phyloP scores from a whole-genome alignment of 2,888 invertebrate genomes.

The Tryphoninae sp. region DNA sequence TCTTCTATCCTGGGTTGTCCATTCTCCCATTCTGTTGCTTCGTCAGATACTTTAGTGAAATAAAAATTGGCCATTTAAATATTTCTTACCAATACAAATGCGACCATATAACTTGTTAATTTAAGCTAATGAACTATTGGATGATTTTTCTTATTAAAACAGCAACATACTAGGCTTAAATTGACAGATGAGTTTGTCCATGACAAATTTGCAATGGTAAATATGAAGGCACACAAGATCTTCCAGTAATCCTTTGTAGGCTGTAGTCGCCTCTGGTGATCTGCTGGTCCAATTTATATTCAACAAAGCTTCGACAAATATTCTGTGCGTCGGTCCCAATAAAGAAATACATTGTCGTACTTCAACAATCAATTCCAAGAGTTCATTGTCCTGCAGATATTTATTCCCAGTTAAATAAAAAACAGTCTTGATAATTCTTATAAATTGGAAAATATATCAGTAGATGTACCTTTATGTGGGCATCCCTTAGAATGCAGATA shows the following conservation, averaged over 20 bases:
- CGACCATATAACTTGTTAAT: conserved; percentile 12
- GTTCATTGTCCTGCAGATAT: conserved; percentile 83
- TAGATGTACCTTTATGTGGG: conserved; percentile 79
- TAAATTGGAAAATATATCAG: conserved; percentile 22
- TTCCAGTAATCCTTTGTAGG: conserved; percentile 85
- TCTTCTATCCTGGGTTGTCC: conserved; percentile 84
- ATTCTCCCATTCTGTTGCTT: conserved; percentile 84
- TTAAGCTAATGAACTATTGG: not conserved
- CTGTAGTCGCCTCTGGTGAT: conserved; percentile 81
- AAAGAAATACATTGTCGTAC: conserved; percentile 84
- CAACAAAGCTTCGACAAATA: conserved; percentile 85
- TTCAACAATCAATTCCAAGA: conserved; percentile 83
- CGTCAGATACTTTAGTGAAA: conserved; percentile 77
- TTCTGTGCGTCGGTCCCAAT: conserved; percentile 83
- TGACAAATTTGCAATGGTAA: conserved; percentile 85
- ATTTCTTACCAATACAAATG: not conserved
- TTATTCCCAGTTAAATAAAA: not conserved
- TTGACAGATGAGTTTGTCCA: conserved; percentile 84
- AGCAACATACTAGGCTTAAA: conserved; percentile 84
- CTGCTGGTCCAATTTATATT: conserved; percentile 84
- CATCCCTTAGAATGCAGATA: conserved; percentile 82
- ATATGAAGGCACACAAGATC: conserved; percentile 88
- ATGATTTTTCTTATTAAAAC: conserved; percentile 3
- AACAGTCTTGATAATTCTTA: conserved; percentile 8
- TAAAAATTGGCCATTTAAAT: conserved; percentile 10